phyloP scores from a whole-genome alignment of 2,888 invertebrate species.

The Andrena bucephala region DNA sequence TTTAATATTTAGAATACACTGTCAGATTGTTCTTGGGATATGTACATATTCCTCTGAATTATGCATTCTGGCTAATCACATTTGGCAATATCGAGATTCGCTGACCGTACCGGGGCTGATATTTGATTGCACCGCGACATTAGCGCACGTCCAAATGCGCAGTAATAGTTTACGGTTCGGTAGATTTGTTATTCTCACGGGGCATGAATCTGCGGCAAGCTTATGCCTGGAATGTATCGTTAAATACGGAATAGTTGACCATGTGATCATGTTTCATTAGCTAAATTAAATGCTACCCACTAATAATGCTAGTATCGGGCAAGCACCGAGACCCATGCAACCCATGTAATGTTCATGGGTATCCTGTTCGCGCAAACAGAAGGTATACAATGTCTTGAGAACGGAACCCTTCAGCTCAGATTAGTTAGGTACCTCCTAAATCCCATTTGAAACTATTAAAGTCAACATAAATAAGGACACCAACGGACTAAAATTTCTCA shows the following conservation, averaged over 20 bases:
- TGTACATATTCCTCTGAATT: background rate
- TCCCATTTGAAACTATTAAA: no score
- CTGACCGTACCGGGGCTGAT: background rate
- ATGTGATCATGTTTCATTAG: conserved; percentile 13
- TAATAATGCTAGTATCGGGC: background rate
- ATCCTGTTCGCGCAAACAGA: background rate
- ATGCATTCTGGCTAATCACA: conserved; percentile 12
- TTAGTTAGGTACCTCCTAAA: no score
- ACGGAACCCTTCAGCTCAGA: no score
- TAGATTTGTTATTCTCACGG: conserved; percentile 9
- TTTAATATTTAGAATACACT: background rate
- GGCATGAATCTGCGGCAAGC: background rate
- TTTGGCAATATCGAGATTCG: conserved; percentile 12
- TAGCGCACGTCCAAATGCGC: conserved; percentile 16
- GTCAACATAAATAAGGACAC: background rate
- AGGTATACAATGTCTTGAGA: background rate
- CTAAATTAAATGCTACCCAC: conserved; percentile 2
- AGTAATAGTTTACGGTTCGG: conserved; percentile 8
- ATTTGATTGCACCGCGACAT: conserved; percentile 20
- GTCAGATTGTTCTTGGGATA: background rate
- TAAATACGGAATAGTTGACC: background rate
- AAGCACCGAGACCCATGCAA: background rate
- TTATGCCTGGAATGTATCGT: background rate
- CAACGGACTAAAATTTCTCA: background rate
- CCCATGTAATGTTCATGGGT: background rate